A percentile compares a stretch with the other conserved stretches of the same genome.
Evolutionary conservation across 1,140 invertebrate genomes (phyloP).

Genomic region (Cyclina sinensis): DNA sequence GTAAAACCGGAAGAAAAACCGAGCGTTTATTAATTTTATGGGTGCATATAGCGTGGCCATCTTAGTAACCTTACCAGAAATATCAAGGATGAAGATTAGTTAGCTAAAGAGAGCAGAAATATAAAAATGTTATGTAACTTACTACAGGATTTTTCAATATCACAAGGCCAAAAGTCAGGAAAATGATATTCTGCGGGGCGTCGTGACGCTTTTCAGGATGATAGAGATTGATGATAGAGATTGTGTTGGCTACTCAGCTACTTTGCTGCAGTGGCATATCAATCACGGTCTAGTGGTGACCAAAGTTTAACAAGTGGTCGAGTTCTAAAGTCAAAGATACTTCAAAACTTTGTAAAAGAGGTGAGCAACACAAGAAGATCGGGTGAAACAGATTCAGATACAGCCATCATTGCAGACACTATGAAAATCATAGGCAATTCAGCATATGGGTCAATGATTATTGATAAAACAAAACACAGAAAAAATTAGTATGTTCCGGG

Average conservation of each 20-base stretch:
- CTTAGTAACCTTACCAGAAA: slow-evolving; percentile 24
- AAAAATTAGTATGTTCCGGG: slow-evolving; percentile 28
- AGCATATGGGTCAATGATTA: slow-evolving; percentile 46
- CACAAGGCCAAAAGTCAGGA: slow-evolving; percentile 56
- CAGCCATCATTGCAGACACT: slow-evolving; percentile 72
- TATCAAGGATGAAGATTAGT: slow-evolving; percentile 11
- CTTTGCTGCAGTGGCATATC: slow-evolving; percentile 72
- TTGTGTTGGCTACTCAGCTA: slow-evolving; percentile 69
- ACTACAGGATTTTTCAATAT: slow-evolving; percentile 11
- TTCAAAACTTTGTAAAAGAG: slow-evolving; percentile 70
- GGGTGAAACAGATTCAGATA: slow-evolving; percentile 64
- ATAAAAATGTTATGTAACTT: slow-evolving; percentile 13
- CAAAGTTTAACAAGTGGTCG: slow-evolving; percentile 72
- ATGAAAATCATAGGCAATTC: slow-evolving; percentile 70
- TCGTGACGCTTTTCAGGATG: slow-evolving; percentile 25
- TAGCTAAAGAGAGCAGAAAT: not conserved
- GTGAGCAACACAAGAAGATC: slow-evolving; percentile 68
- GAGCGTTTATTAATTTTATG: slow-evolving; percentile 63
- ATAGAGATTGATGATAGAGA: slow-evolving; percentile 66
- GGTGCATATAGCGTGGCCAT: slow-evolving; percentile 69
- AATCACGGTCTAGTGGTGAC: slow-evolving; percentile 70
- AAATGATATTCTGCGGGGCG: slow-evolving; percentile 28
- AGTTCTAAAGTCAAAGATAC: slow-evolving; percentile 63
- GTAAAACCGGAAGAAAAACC: not conserved
- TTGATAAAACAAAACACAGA: slow-evolving; percentile 25